Evolutionary conservation across 1,140 invertebrate genomes (phyloP).

Genomic region (Pseudomyrmex concolor): DNA sequence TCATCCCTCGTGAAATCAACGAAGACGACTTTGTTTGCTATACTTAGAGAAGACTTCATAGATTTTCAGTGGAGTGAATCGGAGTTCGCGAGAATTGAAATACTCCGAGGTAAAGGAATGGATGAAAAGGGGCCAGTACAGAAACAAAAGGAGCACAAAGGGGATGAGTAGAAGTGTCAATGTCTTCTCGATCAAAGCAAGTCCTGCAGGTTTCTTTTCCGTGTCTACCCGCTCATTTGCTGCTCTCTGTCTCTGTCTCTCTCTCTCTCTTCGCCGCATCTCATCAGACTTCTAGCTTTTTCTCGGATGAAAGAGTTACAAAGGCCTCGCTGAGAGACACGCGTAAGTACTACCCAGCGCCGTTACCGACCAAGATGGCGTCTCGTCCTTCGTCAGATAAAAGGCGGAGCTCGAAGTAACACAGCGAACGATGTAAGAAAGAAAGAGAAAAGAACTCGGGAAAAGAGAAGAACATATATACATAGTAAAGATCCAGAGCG

Average conservation of each 20-base stretch:
- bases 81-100: conserved; percentile 45
- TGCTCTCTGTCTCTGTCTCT: background rate
- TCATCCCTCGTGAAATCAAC: background rate
- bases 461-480: conserved; percentile 38
- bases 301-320: conserved; percentile 68
- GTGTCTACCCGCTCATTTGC: conserved; percentile 30
- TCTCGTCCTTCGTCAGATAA: conserved; percentile 39
- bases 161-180: conserved; percentile 31
- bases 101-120: background rate
- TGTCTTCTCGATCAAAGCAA: conserved; percentile 53
- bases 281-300: conserved; percentile 62
- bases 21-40: background rate
- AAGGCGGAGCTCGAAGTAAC: conserved; percentile 14
- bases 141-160: conserved; percentile 37
- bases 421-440: background rate
- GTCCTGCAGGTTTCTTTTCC: conserved; percentile 31
- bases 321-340: conserved; percentile 59
- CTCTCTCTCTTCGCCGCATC: conserved; percentile 43
- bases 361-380: conserved; percentile 41
- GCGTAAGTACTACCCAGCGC: conserved; percentile 54
- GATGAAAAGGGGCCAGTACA: background rate
- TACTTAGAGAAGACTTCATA: conserved; percentile 31
- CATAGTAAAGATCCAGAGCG: conserved; percentile 41
- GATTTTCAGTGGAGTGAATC: conserved; percentile 39
- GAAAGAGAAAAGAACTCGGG: conserved; percentile 11